Evolutionary conservation across 2,888 invertebrate genomes (phyloP), one percentile per base, ranked within the genome.

Genomic region (Agrilus cyanescens): DNA sequence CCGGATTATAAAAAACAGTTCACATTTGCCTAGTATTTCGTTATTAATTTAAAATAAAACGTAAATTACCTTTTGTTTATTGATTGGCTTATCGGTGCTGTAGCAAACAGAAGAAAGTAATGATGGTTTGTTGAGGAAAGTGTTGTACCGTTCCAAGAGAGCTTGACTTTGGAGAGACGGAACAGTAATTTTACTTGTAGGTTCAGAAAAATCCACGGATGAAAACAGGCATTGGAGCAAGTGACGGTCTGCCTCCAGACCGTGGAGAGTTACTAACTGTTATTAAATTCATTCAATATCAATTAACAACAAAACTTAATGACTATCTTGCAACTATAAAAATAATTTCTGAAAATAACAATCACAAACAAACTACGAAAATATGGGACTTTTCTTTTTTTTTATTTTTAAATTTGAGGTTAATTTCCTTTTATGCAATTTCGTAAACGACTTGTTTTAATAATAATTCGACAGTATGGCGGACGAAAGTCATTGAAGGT

Each of bases 241-340:
- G 78, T 94, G 91, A 74, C 91, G 84, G 76, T 94, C 93, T 73
- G 93, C 93, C 81, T 94, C 93, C 74, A 89, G 80, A 71, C 94
- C 94, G 80, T 90, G 86, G 66, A 82, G 77, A 74, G 79, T 79
- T 63, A 91, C 84, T 72, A 93, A 78, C 93, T 94, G 56, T 55
- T 49, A 57, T 25, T 25, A 25, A 25, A 25, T 25, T 25, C 10
- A 25, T 25, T 25, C 25, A 25, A 25, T 25, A 10, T 25, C 25
- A 25, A 25, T 25, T 25, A 25, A 25, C 25, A 25, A 25, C 25
- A 25, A 25, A 25, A 25, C 25, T 25, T 25, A 25, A 25, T 25
- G 25, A 25, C 25, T 25, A 25, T 25, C 25, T 25, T 25, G n/a
- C 25, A 25, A 25, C 25, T 10, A 25, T 25, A 25, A 25, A 25